phyloP scores from a whole-genome alignment of 1,140 invertebrate species.

The Battus philenor region DNA sequence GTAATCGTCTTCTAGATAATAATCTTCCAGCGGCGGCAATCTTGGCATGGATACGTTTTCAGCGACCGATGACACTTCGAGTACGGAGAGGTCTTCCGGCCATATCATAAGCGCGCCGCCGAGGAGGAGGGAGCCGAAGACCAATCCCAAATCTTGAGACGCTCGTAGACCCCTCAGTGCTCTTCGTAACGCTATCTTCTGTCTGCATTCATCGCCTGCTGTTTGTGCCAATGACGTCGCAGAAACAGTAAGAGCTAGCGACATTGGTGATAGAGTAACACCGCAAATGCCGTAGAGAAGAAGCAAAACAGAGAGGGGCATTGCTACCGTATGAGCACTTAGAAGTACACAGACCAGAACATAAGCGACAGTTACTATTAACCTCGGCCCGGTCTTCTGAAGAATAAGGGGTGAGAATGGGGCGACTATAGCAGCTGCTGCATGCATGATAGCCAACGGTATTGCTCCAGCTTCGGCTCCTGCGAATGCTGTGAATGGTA shows the following conservation, averaged over 20 bases:
- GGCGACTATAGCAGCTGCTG: constrained; percentile 78
- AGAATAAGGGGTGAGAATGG: constrained; percentile 78
- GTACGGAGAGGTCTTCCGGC: constrained; percentile 41
- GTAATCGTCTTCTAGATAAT: constrained; percentile 55
- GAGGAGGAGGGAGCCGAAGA: constrained; percentile 59
- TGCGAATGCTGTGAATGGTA: constrained; percentile 59
- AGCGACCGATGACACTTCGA: constrained; percentile 26
- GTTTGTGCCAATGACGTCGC: constrained; percentile 64
- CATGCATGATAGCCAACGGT: constrained; percentile 71
- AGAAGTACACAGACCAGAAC: constrained; percentile 44
- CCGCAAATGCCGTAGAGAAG: constrained; percentile 79
- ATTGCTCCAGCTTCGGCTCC: constrained; percentile 71
- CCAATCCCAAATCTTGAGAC: constrained; percentile 78
- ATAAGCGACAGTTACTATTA: constrained; percentile 42
- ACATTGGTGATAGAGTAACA: constrained; percentile 76
- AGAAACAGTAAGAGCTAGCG: constrained; percentile 73
- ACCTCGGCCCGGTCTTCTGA: constrained; percentile 51
- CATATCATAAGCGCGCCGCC: constrained; percentile 55
- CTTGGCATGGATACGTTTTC: constrained; percentile 36
- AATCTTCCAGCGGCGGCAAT: constrained; percentile 54
- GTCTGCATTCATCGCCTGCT: constrained; percentile 58
- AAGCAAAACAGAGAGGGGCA: constrained; percentile 63
- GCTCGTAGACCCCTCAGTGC: constrained; percentile 65
- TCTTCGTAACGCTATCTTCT: constrained; percentile 57
- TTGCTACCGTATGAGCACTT: constrained; percentile 46